These are phyloP conservation scores for Actinernus sp. DNA, from an alignment of 92 coral and sea anemone species.

Conservation along the genomic window DNA sequence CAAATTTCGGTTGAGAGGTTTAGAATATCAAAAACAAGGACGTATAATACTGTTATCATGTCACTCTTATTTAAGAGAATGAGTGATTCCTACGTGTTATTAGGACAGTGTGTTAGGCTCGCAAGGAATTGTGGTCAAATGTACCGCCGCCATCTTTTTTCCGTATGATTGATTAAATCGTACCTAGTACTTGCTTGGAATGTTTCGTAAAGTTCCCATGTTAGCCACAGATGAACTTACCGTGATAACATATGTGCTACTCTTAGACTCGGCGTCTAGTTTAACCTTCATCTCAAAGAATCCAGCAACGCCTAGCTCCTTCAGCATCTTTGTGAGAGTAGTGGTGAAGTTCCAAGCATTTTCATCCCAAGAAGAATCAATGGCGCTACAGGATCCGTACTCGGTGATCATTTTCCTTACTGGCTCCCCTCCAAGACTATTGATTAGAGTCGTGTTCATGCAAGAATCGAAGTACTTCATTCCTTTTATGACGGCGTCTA, in stretches of 20 bases:
- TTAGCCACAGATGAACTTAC: too few species aligned
- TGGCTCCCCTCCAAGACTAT: conserved; percentile 51
- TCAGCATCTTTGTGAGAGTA: not conserved
- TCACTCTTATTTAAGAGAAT: too few species aligned
- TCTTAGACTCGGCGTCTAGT: not conserved
- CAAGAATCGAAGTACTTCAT: conserved; percentile 76
- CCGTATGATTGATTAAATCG: too few species aligned
- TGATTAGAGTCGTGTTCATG: conserved; percentile 53
- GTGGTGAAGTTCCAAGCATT: not conserved
- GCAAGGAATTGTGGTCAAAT: too few species aligned
- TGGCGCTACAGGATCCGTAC: conserved; percentile 26
- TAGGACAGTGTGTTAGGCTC: too few species aligned
- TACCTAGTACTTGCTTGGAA: too few species aligned
- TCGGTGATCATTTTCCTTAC: conserved; percentile 43
- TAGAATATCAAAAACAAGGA: too few species aligned
- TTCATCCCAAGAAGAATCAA: not conserved
- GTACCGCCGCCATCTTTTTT: too few species aligned
- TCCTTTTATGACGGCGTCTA: conserved; percentile 11
- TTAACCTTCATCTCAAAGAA: not conserved
- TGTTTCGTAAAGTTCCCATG: too few species aligned
- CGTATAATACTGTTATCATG: too few species aligned
- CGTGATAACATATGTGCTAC: not conserved
- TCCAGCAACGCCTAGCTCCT: not conserved
- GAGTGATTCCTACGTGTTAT: too few species aligned
- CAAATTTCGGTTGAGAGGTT: too few species aligned